Percentiles rank a stretch among this genome's conserved stretches.
Conservation (phyloP, 2,888 invertebrate genomes). For the Caenorhabditis sulstoni region DNA sequence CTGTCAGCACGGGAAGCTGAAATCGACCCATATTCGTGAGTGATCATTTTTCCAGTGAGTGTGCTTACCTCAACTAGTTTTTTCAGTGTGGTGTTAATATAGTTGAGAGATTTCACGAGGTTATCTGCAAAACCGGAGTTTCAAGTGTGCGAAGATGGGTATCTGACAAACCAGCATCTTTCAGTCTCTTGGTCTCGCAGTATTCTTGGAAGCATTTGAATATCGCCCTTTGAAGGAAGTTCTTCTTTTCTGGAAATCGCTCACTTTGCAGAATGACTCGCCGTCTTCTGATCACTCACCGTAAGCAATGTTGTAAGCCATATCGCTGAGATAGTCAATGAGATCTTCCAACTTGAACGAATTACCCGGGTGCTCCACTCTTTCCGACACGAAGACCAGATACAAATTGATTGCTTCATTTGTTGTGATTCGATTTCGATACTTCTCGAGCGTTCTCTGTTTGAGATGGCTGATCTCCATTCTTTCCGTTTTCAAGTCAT, state of each 20-base stretch:
- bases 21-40: too few relatives aligned
- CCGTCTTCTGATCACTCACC: neutral
- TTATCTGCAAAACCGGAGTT: too few relatives aligned
- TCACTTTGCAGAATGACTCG: neutral
- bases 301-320: neutral
- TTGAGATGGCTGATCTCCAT: neutral
- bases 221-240: neutral
- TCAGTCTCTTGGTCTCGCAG: too few relatives aligned
- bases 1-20: too few relatives aligned
- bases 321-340: slow-evolving; percentile 3
- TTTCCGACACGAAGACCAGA: neutral
- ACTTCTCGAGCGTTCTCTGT: neutral
- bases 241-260: neutral
- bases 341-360: neutral
- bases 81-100: too few relatives aligned
- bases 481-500: neutral
- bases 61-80: too few relatives aligned
- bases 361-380: neutral
- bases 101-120: too few relatives aligned
- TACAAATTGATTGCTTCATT: neutral
- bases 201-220: too few relatives aligned
- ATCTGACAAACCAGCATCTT: too few relatives aligned
- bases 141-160: too few relatives aligned
- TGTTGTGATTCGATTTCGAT: neutral
- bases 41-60: too few relatives aligned